These are phyloP conservation scores for Pao palembangensis DNA, from an alignment of 2,113 vertebrate genomes.

Conservation along the genomic window DNA sequence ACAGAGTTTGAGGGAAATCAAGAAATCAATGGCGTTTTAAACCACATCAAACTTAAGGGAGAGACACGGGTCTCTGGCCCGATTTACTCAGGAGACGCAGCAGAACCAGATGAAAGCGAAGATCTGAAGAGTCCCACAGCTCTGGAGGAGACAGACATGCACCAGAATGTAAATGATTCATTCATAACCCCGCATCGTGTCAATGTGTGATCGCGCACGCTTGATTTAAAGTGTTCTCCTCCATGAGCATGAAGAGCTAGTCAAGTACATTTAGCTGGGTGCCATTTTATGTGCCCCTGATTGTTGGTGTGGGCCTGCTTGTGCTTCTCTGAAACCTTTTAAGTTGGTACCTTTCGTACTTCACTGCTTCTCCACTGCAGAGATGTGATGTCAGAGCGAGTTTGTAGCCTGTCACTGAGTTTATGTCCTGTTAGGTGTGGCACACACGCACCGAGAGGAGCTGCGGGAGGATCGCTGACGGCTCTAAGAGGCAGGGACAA, in stretches of 20 bases:
- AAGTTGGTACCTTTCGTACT: constrained; percentile 41
- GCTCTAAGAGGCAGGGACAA: neutral
- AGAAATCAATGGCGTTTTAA: constrained; percentile 64
- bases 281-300: constrained; percentile 36
- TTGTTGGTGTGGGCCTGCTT: constrained; percentile 7
- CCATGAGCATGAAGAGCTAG: constrained; percentile 52
- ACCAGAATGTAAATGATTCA: constrained; percentile 50
- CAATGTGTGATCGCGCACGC: constrained; percentile 3
- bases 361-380: constrained; percentile 23
- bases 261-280: constrained; percentile 55
- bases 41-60: constrained; percentile 38
- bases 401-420: constrained; percentile 55
- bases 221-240: constrained; percentile 44
- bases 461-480: constrained; percentile 31
- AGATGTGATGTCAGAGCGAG: constrained; percentile 43
- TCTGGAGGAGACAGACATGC: constrained; percentile 35
- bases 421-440: constrained; percentile 22
- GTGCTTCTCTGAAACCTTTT: constrained; percentile 28
- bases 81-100: constrained; percentile 49
- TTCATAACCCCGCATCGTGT: neutral
- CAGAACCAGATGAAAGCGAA: constrained; percentile 59
- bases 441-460: constrained; percentile 11
- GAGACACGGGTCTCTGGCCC: constrained; percentile 29
- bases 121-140: constrained; percentile 39
- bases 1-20: constrained; percentile 28